Evolutionary conservation across 2,888 invertebrate species (phyloP).

Genomic region (Stictocephala bisonia): DNA sequence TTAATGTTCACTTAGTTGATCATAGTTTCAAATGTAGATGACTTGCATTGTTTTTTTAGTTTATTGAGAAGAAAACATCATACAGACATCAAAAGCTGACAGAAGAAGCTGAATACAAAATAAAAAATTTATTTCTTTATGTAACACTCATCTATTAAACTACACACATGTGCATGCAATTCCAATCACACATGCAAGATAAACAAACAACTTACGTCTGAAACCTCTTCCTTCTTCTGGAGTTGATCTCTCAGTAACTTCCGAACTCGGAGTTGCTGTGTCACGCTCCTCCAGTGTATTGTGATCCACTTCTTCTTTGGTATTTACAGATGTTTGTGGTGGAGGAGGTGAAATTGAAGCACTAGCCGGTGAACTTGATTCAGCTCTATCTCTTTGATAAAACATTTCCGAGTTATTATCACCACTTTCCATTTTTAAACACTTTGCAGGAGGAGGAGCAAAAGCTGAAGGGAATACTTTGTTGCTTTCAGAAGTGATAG

Average conservation of each 20-base stretch:
- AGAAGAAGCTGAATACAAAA: too few species aligned
- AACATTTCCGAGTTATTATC: slow-evolving; percentile 60
- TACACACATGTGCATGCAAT: too few species aligned
- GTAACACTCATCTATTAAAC: too few species aligned
- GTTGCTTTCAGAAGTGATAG: slow-evolving; percentile 68
- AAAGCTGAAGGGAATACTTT: slow-evolving; percentile 73
- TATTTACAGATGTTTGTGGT: slow-evolving; percentile 64
- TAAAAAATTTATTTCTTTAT: too few species aligned
- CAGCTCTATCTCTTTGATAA: slow-evolving; percentile 60
- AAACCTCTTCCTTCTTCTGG: slow-evolving; percentile 68
- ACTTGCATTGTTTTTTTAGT: too few species aligned
- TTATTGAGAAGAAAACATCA: too few species aligned
- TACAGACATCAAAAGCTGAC: too few species aligned
- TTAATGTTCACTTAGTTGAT: too few species aligned
- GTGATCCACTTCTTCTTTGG: slow-evolving; percentile 70
- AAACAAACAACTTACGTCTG: slow-evolving; percentile 73
- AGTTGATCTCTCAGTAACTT: slow-evolving; percentile 62
- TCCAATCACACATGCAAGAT: too few species aligned
- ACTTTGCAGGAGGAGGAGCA: slow-evolving; percentile 73
- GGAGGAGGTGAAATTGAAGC: slow-evolving; percentile 70
- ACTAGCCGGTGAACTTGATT: slow-evolving; percentile 72
- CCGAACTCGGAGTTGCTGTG: slow-evolving; percentile 64
- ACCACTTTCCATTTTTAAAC: slow-evolving; percentile 68
- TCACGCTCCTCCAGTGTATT: slow-evolving; percentile 71
- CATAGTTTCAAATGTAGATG: too few species aligned